Conservation (phyloP, 2,797 vertebrate species). For the Brachyrhaphis roseni region DNA sequence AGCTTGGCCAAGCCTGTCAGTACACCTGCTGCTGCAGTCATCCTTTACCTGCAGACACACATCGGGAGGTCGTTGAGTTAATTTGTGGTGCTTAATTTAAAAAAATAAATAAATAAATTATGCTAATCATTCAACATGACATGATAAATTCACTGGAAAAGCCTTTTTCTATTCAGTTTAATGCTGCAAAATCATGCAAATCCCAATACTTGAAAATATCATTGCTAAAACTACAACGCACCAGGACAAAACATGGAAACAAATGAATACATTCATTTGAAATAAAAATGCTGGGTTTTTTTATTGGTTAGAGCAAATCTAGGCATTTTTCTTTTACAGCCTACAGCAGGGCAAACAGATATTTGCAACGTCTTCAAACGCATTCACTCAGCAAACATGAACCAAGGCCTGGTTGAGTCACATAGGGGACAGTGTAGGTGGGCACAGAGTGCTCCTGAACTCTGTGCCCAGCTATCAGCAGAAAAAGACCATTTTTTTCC, state of each 20-base stretch:
- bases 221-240: not conserved
- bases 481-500: not conserved
- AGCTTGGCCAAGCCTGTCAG: slow-evolving; percentile 96
- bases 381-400: not conserved
- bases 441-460: not conserved
- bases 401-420: not conserved
- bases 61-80: not conserved
- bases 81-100: not conserved
- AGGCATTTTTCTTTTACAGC: not conserved
- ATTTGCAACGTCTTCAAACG: not conserved
- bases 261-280: not conserved
- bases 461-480: not conserved
- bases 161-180: not conserved
- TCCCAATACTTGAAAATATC: not conserved
- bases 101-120: no score
- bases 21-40: slow-evolving; percentile 97
- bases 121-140: not conserved
- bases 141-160: not conserved
- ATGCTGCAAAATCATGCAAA: not conserved
- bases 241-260: not conserved
- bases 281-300: not conserved
- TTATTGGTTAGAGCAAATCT: not conserved
- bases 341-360: not conserved
- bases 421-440: no score
- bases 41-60: slow-evolving; percentile 73